These are phyloP conservation scores for Poecile montanus DNA, from an alignment of 2,797 vertebrate species.

Conservation along the genomic window DNA sequence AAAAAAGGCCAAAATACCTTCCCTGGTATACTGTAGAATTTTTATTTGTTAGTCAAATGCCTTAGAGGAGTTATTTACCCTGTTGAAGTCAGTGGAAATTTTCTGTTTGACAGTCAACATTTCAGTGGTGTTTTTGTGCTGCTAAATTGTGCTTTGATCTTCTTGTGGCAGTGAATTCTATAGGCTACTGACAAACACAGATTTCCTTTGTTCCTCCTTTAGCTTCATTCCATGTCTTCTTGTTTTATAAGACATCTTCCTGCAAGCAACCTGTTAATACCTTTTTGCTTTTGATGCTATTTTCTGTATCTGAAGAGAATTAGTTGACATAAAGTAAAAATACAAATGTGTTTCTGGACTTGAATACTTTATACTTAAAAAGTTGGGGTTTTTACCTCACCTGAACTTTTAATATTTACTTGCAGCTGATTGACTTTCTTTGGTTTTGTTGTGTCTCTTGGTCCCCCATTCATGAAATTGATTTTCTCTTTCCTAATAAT, in stretches of 20 bases:
- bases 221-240: neutral
- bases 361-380: neutral
- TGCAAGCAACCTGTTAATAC: neutral
- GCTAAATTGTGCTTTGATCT: neutral
- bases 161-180: neutral
- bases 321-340: neutral
- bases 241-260: neutral
- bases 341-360: neutral
- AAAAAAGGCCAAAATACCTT: neutral
- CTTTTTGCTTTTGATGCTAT: neutral
- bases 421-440: neutral
- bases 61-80: neutral
- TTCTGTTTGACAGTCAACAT: neutral
- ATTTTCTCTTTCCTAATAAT: neutral
- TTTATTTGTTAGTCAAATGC: neutral
- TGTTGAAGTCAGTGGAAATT: neutral
- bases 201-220: conserved; percentile 4
- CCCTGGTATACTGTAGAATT: neutral
- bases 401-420: neutral
- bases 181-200: neutral
- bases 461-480: neutral
- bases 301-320: neutral
- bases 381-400: neutral
- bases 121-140: neutral
- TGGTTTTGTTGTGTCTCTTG: neutral